phyloP scores from a whole-genome alignment of 1,140 invertebrate genomes.

The Lineus longissimus region DNA sequence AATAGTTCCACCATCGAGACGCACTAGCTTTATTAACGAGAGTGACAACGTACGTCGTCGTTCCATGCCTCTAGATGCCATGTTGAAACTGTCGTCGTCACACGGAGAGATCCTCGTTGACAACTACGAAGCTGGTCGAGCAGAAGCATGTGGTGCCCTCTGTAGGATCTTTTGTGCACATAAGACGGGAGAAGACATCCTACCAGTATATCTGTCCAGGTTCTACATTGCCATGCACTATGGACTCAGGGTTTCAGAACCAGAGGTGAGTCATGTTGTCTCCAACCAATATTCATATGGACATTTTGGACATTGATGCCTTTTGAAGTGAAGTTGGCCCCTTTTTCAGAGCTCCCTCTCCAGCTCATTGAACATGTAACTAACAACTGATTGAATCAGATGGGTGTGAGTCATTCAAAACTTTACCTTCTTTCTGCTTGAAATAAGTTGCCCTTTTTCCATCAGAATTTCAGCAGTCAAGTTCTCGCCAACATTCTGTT shows the following conservation, averaged over 20 bases:
- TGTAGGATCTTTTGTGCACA: slow-evolving; percentile 95
- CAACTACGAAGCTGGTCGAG: slow-evolving; percentile 67
- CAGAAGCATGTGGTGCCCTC: slow-evolving; percentile 90
- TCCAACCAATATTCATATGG: too few relatives aligned
- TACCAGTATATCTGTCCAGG: slow-evolving; percentile 88
- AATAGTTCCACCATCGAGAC: slow-evolving; percentile 6
- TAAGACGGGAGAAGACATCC: slow-evolving; percentile 90
- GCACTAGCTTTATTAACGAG: slow-evolving; percentile 3
- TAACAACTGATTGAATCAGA: too few relatives aligned
- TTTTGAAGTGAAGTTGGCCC: neutral
- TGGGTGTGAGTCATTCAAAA: too few relatives aligned
- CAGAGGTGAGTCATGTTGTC: too few relatives aligned
- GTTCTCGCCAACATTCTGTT: slow-evolving; percentile 74
- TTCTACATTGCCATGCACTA: slow-evolving; percentile 90
- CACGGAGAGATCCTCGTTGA: neutral
- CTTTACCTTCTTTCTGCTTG: neutral
- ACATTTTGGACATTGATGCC: neutral
- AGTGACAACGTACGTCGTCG: slow-evolving; percentile 1
- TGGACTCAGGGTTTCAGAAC: slow-evolving; percentile 67
- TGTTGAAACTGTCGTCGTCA: neutral
- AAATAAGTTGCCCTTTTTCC: slow-evolving; percentile 13
- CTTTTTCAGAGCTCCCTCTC: neutral
- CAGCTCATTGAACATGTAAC: too few relatives aligned
- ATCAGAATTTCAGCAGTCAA: slow-evolving; percentile 49
- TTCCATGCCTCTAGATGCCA: slow-evolving; percentile 3